A percentile compares a stretch with the other conserved stretches of the same genome.
phyloP scores from a whole-genome alignment of 2,113 vertebrate genomes.

The Syngnathus floridae region DNA sequence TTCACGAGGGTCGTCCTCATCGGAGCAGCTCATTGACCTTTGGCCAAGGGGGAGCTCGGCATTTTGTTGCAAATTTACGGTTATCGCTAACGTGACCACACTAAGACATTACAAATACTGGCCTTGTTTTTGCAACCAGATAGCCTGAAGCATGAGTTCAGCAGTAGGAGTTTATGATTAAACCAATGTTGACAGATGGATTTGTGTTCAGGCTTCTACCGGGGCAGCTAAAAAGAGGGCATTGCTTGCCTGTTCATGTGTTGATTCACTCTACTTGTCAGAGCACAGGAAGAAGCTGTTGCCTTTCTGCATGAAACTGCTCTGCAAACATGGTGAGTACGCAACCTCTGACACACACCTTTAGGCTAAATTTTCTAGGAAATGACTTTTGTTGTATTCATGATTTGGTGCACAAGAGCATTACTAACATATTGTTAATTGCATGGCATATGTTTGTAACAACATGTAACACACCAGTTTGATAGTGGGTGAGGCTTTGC shows the following conservation, averaged over 20 bases:
- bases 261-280: constrained; percentile 47
- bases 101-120: neutral
- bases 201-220: constrained; percentile 65
- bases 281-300: constrained; percentile 25
- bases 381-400: neutral
- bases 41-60: constrained; percentile 27
- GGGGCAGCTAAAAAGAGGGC: constrained; percentile 57
- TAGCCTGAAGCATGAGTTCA: constrained; percentile 17
- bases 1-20: constrained; percentile 29
- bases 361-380: constrained; percentile 5
- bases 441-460: neutral
- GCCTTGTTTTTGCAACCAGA: neutral
- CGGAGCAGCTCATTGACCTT: constrained; percentile 51
- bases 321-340: constrained; percentile 68
- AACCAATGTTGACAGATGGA: constrained; percentile 21
- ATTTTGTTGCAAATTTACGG: neutral
- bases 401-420: neutral
- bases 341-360: constrained; percentile 21
- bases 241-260: constrained; percentile 20
- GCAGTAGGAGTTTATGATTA: constrained; percentile 45
- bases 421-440: neutral
- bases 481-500: constrained; percentile 7
- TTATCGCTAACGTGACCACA: constrained; percentile 1
- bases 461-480: neutral
- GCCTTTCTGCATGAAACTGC: constrained; percentile 18